Percentiles rank a stretch among this genome's conserved stretches.
These are phyloP conservation scores for Philaenus spumarius DNA, from an alignment of 1,140 invertebrate species.

Conservation along the genomic window DNA sequence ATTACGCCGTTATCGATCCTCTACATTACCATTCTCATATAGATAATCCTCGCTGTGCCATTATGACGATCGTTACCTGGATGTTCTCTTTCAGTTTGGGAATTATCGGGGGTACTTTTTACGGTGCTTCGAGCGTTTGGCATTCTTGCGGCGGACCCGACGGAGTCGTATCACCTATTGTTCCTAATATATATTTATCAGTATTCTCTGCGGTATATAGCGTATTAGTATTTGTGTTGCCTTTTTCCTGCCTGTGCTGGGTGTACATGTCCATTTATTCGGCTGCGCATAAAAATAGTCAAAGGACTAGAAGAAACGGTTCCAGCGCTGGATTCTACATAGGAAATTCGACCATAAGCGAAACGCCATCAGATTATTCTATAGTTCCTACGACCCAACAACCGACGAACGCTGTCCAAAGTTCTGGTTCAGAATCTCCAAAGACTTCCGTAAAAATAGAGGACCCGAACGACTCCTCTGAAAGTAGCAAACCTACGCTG, in stretches of 20 bases:
- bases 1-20: constrained; percentile 79
- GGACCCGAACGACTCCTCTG: background rate
- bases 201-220: constrained; percentile 25
- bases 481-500: background rate
- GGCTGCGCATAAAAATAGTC: constrained; percentile 45
- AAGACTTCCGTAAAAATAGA: background rate
- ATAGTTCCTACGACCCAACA: background rate
- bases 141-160: constrained; percentile 1
- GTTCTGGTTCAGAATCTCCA: background rate
- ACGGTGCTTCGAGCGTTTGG: constrained; percentile 15
- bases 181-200: constrained; percentile 11
- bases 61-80: constrained; percentile 63
- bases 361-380: background rate
- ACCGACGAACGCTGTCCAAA: background rate
- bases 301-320: constrained; percentile 46
- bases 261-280: constrained; percentile 47
- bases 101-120: constrained; percentile 39
- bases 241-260: constrained; percentile 45
- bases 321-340: constrained; percentile 20
- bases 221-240: constrained; percentile 40
- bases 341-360: background rate
- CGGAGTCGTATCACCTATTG: background rate
- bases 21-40: constrained; percentile 74
- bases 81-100: constrained; percentile 51
- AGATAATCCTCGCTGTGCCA: constrained; percentile 59